Evolutionary conservation across 2,113 vertebrate genomes (phyloP).

Genomic region (Gopherus evgoodei): DNA sequence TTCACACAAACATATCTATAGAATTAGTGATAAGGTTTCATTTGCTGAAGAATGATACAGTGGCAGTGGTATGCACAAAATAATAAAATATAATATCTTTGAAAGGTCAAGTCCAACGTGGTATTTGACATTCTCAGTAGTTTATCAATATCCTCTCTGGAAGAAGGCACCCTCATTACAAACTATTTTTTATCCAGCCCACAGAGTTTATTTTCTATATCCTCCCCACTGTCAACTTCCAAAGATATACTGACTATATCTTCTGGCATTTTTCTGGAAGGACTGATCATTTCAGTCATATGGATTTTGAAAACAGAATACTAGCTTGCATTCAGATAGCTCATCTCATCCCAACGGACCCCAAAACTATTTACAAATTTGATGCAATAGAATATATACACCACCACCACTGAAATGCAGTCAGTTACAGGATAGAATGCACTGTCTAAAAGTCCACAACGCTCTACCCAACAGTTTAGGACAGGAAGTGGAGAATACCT

Average conservation of each 20-base stretch:
- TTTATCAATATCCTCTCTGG: neutral
- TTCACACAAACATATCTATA: neutral
- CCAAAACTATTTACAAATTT: conserved; percentile 45
- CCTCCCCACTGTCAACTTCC: conserved; percentile 18
- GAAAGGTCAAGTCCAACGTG: conserved; percentile 51
- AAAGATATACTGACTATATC: conserved; percentile 57
- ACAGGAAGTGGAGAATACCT: neutral
- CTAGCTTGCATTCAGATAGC: conserved; percentile 62
- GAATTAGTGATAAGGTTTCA: conserved; percentile 19
- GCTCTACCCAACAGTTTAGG: neutral
- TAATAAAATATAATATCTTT: neutral
- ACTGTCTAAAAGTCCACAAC: neutral
- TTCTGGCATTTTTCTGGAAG: conserved; percentile 66
- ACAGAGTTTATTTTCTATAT: conserved; percentile 58
- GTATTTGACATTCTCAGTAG: conserved; percentile 41
- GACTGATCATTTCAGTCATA: conserved; percentile 55
- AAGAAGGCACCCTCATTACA: conserved; percentile 27
- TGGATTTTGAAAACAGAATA: conserved; percentile 56
- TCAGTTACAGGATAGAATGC: neutral
- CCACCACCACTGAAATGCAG: neutral
- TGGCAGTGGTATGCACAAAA: neutral
- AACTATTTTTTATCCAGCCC: conserved; percentile 49
- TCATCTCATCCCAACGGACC: conserved; percentile 53
- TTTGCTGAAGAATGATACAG: neutral
- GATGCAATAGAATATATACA: conserved; percentile 14